Evolutionary conservation across 2,113 vertebrate genomes (phyloP).

Genomic region (Rhinogobius similis): DNA sequence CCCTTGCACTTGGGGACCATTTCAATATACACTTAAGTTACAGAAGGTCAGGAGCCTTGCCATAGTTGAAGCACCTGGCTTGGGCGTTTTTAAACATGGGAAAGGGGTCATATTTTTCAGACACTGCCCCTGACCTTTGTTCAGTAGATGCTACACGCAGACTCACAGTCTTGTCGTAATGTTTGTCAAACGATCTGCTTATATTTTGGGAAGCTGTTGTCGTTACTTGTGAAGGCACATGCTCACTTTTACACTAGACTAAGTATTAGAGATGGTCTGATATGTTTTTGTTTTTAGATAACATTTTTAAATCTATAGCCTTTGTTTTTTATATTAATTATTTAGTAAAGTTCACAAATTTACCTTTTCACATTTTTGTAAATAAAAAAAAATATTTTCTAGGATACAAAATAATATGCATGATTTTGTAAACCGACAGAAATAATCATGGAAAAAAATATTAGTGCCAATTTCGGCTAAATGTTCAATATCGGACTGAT

Average conservation of each 20-base stretch:
- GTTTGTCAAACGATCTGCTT: slow-evolving; percentile 39
- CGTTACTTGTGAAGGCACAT: slow-evolving; percentile 38
- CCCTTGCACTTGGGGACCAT: neutral
- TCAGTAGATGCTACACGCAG: slow-evolving; percentile 12
- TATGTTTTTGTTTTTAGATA: no score
- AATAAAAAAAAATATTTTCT: no score
- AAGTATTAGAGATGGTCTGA: no score
- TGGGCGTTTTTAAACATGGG: slow-evolving; percentile 21
- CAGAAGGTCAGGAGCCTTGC: slow-evolving; percentile 34
- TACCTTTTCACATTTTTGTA: no score
- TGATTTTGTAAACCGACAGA: no score
- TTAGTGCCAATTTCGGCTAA: no score
- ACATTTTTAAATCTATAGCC: no score
- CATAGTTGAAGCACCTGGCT: slow-evolving; percentile 22
- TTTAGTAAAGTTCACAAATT: no score
- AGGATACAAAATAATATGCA: no score
- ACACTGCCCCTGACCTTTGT: slow-evolving; percentile 19
- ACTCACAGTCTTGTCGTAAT: slow-evolving; percentile 5
- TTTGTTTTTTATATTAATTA: no score
- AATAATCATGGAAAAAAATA: no score
- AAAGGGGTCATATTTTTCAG: slow-evolving; percentile 34
- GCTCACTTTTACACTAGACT: neutral
- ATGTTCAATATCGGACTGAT: no score
- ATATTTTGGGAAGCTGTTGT: slow-evolving; percentile 54
- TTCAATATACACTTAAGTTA: slow-evolving; percentile 10